Percentiles rank a stretch among this genome's conserved stretches.
These are phyloP conservation scores for Polypedilum pembai DNA, from an alignment of 1,140 invertebrate species.

Conservation along the genomic window DNA sequence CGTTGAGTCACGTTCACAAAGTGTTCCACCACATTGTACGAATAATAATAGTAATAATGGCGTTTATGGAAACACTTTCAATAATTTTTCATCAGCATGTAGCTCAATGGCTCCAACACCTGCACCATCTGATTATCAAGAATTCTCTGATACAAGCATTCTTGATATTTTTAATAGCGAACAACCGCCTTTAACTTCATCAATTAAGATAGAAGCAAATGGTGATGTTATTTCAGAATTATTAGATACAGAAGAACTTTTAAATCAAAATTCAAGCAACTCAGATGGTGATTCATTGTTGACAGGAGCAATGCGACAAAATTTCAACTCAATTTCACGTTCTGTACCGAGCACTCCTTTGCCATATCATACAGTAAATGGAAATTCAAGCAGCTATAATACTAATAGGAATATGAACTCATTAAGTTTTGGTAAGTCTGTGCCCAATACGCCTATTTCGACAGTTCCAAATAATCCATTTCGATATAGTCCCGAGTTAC, in stretches of 20 bases:
- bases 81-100: conserved; percentile 47
- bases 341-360: conserved; percentile 57
- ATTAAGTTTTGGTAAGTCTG: conserved; percentile 47
- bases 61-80: conserved; percentile 8
- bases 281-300: background rate
- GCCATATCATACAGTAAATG: conserved; percentile 44
- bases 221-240: conserved; percentile 20
- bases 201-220: conserved; percentile 35
- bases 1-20: conserved; percentile 40
- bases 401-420: conserved; percentile 35
- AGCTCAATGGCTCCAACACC: conserved; percentile 61
- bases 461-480: conserved; percentile 47
- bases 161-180: conserved; percentile 25
- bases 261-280: background rate
- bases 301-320: conserved; percentile 28
- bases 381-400: conserved; percentile 35
- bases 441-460: conserved; percentile 54
- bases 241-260: background rate
- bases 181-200: conserved; percentile 22
- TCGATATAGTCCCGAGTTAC: conserved; percentile 48
- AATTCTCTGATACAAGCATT: conserved; percentile 47
- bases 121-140: conserved; percentile 60
- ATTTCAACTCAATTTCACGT: conserved; percentile 42
- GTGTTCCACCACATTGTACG: conserved; percentile 35
- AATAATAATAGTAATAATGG: background rate